Base-by-base conservation (phyloP, 2,888 invertebrate species). In the Crepidodera aurea region DNA sequence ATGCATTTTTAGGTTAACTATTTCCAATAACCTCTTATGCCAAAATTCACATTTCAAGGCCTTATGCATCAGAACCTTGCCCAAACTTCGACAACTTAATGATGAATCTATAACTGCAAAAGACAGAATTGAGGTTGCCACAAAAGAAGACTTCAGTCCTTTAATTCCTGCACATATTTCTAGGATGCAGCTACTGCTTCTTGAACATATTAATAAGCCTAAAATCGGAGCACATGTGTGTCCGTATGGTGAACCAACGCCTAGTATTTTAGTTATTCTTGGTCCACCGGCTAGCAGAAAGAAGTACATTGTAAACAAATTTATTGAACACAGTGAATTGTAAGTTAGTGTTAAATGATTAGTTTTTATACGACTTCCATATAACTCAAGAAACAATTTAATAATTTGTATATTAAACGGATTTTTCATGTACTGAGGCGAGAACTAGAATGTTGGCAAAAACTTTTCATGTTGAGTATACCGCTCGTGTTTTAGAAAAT, bases 281-380 rank as follows among this genome's bases (percentile, higher is more conserved):
- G 83, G 83, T 12, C 81, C 82, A 5, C 77, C 76, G 1, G 81
- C 78, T 1, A 73, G 78, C 1, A 74, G 71, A 54, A 81, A 82
- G 68, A 67, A 71, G 16, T 27, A 65, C n/a, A 51, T 82, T 42
- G 75, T 76, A 5, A 62, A 72, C 48, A 67, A 71, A 5, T 68
- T 79, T 39, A 76, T 73, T 39, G 65, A 71, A 25, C 50, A 56
- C n/a, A 46, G 22, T 25, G 32, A 16, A 12, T 48, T 29, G 42
- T 40, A 42, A 40, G 27, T 50, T 22, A n/a, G n/a, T n/a, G n/a
- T n/a, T n/a, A n/a, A n/a, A n/a, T n/a, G n/a, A n/a, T n/a, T n/a
- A n/a, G n/a, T n/a, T n/a, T n/a, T n/a, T n/a, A n/a, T n/a, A n/a
- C n/a, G n/a, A n/a, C n/a, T n/a, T n/a, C n/a, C n/a, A n/a, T n/a